These are phyloP conservation scores for Borostomias antarcticus DNA, from an alignment of 2,797 vertebrate species.

Conservation along the genomic window DNA sequence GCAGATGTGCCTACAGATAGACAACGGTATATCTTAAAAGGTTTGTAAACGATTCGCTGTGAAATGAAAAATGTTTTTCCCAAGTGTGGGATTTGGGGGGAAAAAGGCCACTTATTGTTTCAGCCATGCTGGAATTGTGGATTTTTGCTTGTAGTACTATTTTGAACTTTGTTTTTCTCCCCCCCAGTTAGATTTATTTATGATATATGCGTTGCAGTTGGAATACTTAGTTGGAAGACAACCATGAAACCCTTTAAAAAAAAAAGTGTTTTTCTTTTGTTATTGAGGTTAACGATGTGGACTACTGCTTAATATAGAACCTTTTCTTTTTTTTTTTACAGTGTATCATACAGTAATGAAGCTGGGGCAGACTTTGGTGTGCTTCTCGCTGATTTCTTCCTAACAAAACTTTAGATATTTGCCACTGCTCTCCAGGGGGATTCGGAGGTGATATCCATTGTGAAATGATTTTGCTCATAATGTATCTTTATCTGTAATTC, in stretches of 20 bases:
- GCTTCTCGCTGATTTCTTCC: constrained; percentile 74
- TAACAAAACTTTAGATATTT: constrained; percentile 78
- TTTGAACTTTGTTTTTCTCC: constrained; percentile 53
- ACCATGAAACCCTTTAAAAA: constrained; percentile 40
- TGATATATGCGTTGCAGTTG: constrained; percentile 81
- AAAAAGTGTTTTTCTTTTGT: too few relatives aligned
- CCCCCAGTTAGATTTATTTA: constrained; percentile 80
- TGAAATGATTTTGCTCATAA: constrained; percentile 82
- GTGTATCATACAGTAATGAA: constrained; percentile 72
- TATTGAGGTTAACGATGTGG: constrained; percentile 68
- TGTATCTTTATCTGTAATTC: constrained; percentile 85
- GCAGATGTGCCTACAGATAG: constrained; percentile 54
- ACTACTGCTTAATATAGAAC: constrained; percentile 70
- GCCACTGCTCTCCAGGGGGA: constrained; percentile 67
- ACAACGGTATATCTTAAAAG: constrained; percentile 65
- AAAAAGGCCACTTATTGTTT: constrained; percentile 70
- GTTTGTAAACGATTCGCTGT: constrained; percentile 60
- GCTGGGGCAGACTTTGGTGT: constrained; percentile 72
- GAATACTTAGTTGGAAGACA: constrained; percentile 69
- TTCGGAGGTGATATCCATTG: constrained; percentile 76
- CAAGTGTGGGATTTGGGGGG: constrained; percentile 56
- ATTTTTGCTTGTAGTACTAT: constrained; percentile 74
- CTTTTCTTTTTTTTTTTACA: constrained; percentile 61
- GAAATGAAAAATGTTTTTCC: constrained; percentile 62
- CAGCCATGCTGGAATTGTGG: constrained; percentile 78